Base-by-base conservation (phyloP, 2,888 invertebrate species). In the Perithous albicinctus region DNA sequence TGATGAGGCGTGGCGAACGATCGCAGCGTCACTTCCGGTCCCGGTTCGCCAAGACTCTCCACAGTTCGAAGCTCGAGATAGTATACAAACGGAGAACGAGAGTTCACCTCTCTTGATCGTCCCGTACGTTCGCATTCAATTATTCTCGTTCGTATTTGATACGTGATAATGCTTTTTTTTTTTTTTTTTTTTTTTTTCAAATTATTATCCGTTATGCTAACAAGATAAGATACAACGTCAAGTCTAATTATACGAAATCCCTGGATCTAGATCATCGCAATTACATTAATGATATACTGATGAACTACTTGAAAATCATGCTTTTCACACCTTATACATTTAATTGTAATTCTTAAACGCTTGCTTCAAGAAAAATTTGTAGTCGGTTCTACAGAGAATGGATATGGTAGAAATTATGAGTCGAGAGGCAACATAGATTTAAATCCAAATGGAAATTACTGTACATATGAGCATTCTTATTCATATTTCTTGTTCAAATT, bases 1-100 rank as follows among this genome's bases (percentile, higher is more conserved):
- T 89, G 87, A 91, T 91, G 88, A 89, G 83, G 88, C 86, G 90
- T 89, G 87, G 90, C 90, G 88, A 89, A 89, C 87, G 86, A 90
- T 90, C 87, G 87, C 84, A 85, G 86, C 89, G 88, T 91, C 90
- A 90, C 87, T 89, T 91, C 91, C 91, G 89, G 87, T 84, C 83
- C 66, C 72, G 86, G 85, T 80, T 78, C 80, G 84, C 77, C 66
- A 38, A 75, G 61, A 64, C 59, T 54, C 38, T 38, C 6, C 32
- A 70, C 18, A n/a, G n/a, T 69, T 73, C 77, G 69, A 64, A 63
- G 29, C n/a, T 48, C 66, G 78, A 78, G 67, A 63, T n/a, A n/a
- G n/a, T 51, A 41, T 43, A 56, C 51, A 38, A 41, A 69, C 29
- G 54, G 29, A 56, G 48, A 70, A 80, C 69, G 35, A 61, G 54